Percentiles rank a stretch among this genome's conserved stretches.
Evolutionary conservation across 2,113 vertebrate genomes (phyloP).

Genomic region (Sinocyclocheilus maitianheensis): DNA sequence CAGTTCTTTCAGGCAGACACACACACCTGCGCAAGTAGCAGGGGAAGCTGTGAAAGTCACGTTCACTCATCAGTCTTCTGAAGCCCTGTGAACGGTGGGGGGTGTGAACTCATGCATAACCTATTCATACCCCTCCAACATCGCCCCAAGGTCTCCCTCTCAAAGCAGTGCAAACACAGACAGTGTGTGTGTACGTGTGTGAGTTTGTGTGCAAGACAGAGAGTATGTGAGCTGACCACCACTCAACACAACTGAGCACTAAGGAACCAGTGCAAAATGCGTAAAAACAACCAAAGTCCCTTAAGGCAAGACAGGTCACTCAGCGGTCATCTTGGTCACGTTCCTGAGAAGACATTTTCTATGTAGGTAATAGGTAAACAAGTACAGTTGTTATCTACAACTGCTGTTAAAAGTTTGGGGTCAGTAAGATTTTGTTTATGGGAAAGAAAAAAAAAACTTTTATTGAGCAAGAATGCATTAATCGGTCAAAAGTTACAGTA

Average conservation of each 20-base stretch:
- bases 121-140: constrained; percentile 20
- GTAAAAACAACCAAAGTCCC: not conserved
- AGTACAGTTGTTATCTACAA: not conserved
- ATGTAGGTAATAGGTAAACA: not conserved
- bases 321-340: not conserved
- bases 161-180: constrained; percentile 18
- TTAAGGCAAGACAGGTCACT: not conserved
- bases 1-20: constrained; percentile 26
- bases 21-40: constrained; percentile 4
- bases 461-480: too few relatives aligned
- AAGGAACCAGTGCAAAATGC: not conserved
- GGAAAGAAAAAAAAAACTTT: not conserved
- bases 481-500: too few relatives aligned
- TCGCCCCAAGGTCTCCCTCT: not conserved
- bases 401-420: not conserved
- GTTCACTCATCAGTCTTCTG: constrained; percentile 36
- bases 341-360: not conserved
- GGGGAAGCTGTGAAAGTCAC: constrained; percentile 26
- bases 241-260: not conserved
- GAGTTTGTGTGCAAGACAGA: not conserved
- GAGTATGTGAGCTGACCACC: not conserved
- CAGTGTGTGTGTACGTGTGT: not conserved
- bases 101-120: constrained; percentile 25
- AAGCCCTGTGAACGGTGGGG: constrained; percentile 7
- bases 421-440: not conserved